phyloP scores from a whole-genome alignment of 2,113 vertebrate genomes.

The Triplophysa siluroides region DNA sequence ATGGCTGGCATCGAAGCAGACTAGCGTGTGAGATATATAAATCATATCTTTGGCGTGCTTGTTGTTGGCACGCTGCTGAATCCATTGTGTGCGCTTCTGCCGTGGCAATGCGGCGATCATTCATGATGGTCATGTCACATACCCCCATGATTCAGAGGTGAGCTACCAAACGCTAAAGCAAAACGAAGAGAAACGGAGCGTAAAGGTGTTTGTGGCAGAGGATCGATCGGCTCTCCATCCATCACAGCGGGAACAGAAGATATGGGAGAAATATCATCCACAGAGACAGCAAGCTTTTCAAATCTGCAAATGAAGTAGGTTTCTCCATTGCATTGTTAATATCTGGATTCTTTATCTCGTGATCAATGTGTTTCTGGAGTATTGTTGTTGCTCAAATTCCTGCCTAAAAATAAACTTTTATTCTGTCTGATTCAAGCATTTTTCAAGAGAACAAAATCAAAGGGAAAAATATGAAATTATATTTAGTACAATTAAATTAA shows the following conservation, averaged over 20 bases:
- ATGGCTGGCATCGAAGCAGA: slow-evolving; percentile 58
- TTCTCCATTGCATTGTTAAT: neutral
- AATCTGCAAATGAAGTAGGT: slow-evolving; percentile 17
- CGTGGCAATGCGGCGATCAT: slow-evolving; percentile 67
- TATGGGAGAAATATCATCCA: neutral
- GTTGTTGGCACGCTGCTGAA: slow-evolving; percentile 65
- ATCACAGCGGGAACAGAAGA: slow-evolving; percentile 4
- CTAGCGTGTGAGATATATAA: slow-evolving; percentile 56
- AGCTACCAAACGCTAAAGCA: slow-evolving; percentile 61
- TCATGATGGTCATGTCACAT: slow-evolving; percentile 63
- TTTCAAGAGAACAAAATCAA: too few relatives aligned
- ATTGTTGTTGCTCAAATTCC: too few relatives aligned
- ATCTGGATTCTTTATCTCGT: too few relatives aligned
- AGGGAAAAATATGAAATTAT: neutral
- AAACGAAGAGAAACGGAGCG: slow-evolving; percentile 68
- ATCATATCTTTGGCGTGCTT: slow-evolving; percentile 55
- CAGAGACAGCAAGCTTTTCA: neutral
- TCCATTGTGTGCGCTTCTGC: slow-evolving; percentile 71
- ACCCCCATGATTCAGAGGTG: slow-evolving; percentile 68
- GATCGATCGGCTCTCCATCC: slow-evolving; percentile 4
- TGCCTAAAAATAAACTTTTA: neutral
- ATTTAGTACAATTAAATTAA: too few relatives aligned
- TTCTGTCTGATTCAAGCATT: too few relatives aligned
- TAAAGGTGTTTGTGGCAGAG: slow-evolving; percentile 70
- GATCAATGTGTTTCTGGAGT: too few relatives aligned